Evolutionary conservation across 2,797 vertebrate species (phyloP).

Genomic region (Coluber constrictor): DNA sequence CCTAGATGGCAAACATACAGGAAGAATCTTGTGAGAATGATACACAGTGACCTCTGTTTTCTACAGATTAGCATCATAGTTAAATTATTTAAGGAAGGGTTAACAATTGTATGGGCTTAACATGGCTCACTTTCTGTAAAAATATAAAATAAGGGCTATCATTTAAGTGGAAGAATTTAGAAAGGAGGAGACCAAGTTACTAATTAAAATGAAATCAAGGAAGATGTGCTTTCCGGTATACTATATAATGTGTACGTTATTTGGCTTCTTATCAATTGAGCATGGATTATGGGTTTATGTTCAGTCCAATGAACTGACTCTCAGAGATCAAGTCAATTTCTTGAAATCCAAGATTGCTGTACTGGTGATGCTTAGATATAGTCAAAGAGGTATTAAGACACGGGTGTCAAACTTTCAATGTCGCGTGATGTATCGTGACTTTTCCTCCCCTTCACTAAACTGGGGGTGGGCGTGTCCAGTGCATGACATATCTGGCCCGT

Average conservation of each 20-base stretch:
- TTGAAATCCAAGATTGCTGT: neutral
- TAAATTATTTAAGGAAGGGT: neutral
- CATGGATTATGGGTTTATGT: neutral
- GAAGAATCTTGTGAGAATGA: neutral
- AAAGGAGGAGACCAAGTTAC: neutral
- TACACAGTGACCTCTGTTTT: neutral
- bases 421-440: too few species aligned
- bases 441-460: too few species aligned
- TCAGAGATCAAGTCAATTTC: neutral
- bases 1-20: neutral
- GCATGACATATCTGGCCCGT: rapidly evolving
- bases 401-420: rapidly evolving
- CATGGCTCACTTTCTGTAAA: neutral
- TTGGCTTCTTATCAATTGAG: neutral
- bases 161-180: neutral
- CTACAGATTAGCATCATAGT: neutral
- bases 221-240: neutral
- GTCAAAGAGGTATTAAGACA: neutral
- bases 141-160: neutral
- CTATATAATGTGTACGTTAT: neutral
- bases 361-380: neutral
- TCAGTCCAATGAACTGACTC: neutral
- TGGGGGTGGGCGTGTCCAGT: too few species aligned
- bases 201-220: neutral
- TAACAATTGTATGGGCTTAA: neutral